Conservation (phyloP, 1,140 invertebrate species). For the Zophobas morio region DNA sequence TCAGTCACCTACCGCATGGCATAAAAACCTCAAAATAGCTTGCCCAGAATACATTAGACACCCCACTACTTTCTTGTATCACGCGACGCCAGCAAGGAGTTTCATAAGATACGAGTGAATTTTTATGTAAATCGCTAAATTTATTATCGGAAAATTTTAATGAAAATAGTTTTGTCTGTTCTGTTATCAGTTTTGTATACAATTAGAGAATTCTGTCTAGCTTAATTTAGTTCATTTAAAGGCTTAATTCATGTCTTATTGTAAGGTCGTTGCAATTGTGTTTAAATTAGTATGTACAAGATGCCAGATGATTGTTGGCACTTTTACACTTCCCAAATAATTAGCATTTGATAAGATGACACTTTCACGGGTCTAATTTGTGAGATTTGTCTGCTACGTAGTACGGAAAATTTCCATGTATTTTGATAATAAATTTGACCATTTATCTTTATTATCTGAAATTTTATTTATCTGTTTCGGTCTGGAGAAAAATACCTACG, state of each 20-base stretch:
- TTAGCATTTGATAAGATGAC: too few species aligned
- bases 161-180: neutral
- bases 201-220: neutral
- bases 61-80: conserved; percentile 15
- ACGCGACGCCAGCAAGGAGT: conserved; percentile 28
- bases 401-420: neutral
- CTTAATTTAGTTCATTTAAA: neutral
- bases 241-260: too few species aligned
- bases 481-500: too few species aligned
- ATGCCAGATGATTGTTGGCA: too few species aligned
- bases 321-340: too few species aligned
- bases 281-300: too few species aligned
- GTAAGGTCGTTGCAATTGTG: too few species aligned
- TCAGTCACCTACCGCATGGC: conserved; percentile 23
- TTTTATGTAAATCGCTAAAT: conserved; percentile 22
- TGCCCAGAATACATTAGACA: conserved; percentile 28
- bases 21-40: conserved; percentile 37
- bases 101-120: conserved; percentile 25
- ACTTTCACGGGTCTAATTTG: neutral
- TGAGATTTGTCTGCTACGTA: neutral
- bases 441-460: too few species aligned
- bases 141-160: conserved; percentile 1
- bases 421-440: too few species aligned
- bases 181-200: neutral
- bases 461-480: too few species aligned